Base-by-base conservation (phyloP, 2,888 invertebrate species). In the Perizoma affinitatum region DNA sequence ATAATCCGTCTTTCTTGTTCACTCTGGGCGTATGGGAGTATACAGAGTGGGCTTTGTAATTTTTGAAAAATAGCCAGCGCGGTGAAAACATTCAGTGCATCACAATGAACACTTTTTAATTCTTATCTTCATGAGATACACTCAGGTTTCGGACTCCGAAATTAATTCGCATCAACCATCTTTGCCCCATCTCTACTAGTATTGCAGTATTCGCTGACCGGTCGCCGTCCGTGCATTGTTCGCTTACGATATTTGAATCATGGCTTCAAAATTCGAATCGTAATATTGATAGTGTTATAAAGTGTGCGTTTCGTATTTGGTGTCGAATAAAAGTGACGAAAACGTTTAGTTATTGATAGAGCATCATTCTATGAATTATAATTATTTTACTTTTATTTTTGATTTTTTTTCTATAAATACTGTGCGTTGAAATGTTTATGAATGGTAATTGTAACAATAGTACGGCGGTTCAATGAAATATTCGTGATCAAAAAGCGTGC, bases 401-500 rank as follows among this genome's bases (percentile, higher is more conserved):
- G n/a, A n/a, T n/a, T n/a, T n/a, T n/a, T n/a, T n/a, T n/a, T n/a
- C n/a, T 43, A 1, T 43, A 3, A 22, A 22, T 22, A 22, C 22
- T 1, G 1, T 38, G 38, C 7, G 38, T 38, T 5, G 7, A 38
- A 38, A 38, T 7, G 38, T 38, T 38, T 38, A 38, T 38, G 38
- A 6, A 38, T 22, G 38, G 5, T 38, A 38, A 38, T 38, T 7
- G 38, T 38, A 22, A 22, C 22, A 22, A 22, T 22, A 1, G 22
- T 22, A 22, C 22, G 22, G 34, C 40, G 48, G 35, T 49, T 50
- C 65, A 60, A 66, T 67, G 62, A 67, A 72, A 68, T 70, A 65
- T 85, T 77, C 71, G 79, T 75, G 82, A 78, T 69, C 80, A 86
- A 83, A 82, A 67, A 84, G 78, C 87, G 85, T 87, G 68, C 67